phyloP scores from a whole-genome alignment of 1,140 invertebrate species.

The Trinorchestia longiramus region DNA sequence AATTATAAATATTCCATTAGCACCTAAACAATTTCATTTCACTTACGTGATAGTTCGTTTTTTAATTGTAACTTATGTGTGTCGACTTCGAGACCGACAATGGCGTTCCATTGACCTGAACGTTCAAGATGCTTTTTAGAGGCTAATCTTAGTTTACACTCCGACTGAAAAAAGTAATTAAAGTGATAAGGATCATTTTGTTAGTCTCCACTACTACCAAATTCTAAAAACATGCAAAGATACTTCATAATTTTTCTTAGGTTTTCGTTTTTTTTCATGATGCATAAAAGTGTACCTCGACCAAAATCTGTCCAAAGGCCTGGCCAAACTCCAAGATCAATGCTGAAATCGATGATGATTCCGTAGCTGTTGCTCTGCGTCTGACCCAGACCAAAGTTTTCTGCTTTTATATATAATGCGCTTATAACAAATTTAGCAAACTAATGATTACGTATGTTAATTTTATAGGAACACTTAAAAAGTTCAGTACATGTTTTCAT shows the following conservation, averaged over 20 bases:
- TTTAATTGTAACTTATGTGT: neutral
- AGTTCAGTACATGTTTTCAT: neutral
- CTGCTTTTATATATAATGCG: neutral
- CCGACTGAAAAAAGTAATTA: neutral
- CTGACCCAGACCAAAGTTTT: neutral
- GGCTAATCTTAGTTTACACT: neutral
- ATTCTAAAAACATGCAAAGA: neutral
- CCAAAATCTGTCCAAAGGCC: neutral
- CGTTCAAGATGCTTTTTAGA: neutral
- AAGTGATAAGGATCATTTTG: neutral
- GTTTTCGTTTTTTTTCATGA: neutral
- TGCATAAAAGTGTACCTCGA: neutral
- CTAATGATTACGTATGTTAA: neutral
- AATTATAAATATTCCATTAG: no score
- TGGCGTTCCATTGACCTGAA: neutral
- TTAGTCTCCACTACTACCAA: neutral
- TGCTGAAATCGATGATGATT: neutral
- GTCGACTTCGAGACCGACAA: neutral
- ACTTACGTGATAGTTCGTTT: neutral
- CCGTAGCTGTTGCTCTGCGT: neutral
- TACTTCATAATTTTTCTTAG: neutral
- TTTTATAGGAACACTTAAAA: neutral
- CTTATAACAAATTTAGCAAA: neutral
- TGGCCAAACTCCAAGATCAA: neutral
- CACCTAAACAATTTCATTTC: neutral